These are phyloP conservation scores for Timandra comae DNA, from an alignment of 2,888 invertebrate genomes.

Conservation along the genomic window DNA sequence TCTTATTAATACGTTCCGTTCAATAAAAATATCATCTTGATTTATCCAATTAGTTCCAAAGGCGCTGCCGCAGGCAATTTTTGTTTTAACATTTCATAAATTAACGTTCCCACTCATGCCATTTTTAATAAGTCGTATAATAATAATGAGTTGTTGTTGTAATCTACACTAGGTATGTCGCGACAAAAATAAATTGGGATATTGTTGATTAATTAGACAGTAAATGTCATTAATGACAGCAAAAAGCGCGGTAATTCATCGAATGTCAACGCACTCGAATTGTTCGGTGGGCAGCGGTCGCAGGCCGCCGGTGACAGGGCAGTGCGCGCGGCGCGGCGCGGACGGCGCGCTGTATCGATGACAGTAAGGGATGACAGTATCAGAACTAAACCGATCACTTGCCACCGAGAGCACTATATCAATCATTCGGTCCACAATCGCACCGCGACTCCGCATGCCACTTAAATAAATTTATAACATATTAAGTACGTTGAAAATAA, in stretches of 20 bases:
- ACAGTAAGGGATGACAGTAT: constrained; percentile 53
- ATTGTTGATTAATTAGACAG: constrained; percentile 15
- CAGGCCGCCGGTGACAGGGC: constrained; percentile 18
- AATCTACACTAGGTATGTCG: constrained; percentile 1
- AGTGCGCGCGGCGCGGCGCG: constrained; percentile 27
- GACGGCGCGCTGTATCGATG: constrained; percentile 16
- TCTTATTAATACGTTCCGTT: constrained; percentile 42
- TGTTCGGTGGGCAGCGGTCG: constrained; percentile 31
- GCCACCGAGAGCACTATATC: constrained; percentile 64
- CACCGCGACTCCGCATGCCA: constrained; percentile 54
- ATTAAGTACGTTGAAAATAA: constrained; percentile 75
- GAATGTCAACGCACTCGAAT: constrained; percentile 44
- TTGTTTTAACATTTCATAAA: constrained; percentile 31
- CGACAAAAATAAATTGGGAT: neutral
- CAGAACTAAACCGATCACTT: constrained; percentile 54
- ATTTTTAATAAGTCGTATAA: constrained; percentile 17
- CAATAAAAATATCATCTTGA: constrained; percentile 39
- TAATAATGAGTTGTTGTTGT: constrained; percentile 4
- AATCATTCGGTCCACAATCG: constrained; percentile 68
- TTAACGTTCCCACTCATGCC: constrained; percentile 15
- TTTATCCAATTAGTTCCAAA: constrained; percentile 32
- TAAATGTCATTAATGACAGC: constrained; percentile 37
- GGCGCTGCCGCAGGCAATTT: constrained; percentile 25
- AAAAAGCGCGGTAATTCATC: constrained; percentile 51
- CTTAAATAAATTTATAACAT: constrained; percentile 77